A percentile compares a stretch with the other conserved stretches of the same genome.
These are phyloP conservation scores for Haliclona indistincta DNA, from an alignment of 37 sponge, comb jelly and placozoan genomes.

Conservation along the genomic window DNA sequence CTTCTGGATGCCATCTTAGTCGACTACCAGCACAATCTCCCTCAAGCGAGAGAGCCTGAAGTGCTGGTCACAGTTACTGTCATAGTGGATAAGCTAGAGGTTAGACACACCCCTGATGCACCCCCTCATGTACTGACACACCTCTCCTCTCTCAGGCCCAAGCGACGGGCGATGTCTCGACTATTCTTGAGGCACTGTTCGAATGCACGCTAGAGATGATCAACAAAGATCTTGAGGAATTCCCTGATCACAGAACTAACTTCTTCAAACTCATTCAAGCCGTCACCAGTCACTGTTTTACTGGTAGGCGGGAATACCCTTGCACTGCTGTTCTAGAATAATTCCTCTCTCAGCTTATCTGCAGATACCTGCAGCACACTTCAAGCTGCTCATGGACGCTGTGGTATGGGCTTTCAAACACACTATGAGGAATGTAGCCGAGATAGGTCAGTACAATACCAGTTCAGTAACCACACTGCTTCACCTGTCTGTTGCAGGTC, in stretches of 20 bases:
- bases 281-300: constrained; percentile 83
- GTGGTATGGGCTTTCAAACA: constrained; percentile 98
- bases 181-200: constrained; percentile 89
- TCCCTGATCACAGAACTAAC: constrained; percentile 95
- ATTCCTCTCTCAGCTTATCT: constrained; percentile 65
- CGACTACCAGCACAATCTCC: constrained; percentile 89
- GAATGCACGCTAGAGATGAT: constrained; percentile 99
- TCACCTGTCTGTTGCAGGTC: not conserved
- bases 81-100: constrained; percentile 90
- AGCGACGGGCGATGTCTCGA: constrained; percentile 75
- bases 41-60: constrained; percentile 96
- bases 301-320: constrained; percentile 26
- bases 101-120: not conserved
- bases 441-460: too few species aligned
- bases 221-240: constrained; percentile 90
- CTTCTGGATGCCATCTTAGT: constrained; percentile 91
- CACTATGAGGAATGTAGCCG: constrained; percentile 97
- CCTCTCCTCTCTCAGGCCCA: constrained; percentile 26
- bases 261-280: constrained; percentile 91
- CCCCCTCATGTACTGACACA: not conserved
- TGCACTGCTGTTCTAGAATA: not conserved
- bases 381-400: constrained; percentile 90
- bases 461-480: too few species aligned
- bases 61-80: constrained; percentile 88
- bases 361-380: constrained; percentile 80